A percentile compares a stretch with the other conserved stretches of the same genome.
Evolutionary conservation across 2,797 vertebrate species (phyloP).

Genomic region (Hylomyscus alleni): DNA sequence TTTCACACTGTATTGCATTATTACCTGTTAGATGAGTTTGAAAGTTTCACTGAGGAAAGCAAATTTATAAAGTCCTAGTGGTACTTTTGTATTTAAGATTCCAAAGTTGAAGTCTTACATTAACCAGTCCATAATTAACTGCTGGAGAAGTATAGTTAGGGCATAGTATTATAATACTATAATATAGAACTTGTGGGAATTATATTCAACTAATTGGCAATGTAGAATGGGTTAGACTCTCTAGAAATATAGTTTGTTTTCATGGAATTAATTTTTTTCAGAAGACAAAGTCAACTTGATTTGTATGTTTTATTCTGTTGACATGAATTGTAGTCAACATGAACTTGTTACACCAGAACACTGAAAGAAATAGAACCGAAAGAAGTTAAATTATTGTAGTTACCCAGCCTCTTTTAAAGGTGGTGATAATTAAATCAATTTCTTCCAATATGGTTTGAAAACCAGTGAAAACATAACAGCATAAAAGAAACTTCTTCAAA

Average conservation of each 20-base stretch:
- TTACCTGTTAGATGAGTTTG: background rate
- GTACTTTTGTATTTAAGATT: conserved; percentile 25
- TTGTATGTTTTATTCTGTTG: background rate
- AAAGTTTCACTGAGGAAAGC: conserved; percentile 47
- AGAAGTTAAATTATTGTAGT: conserved; percentile 53
- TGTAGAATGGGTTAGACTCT: background rate
- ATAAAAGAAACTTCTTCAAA: conserved; percentile 81
- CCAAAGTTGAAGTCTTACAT: background rate
- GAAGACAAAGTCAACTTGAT: background rate
- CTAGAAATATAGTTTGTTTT: conserved; percentile 48
- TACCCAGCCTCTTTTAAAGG: conserved; percentile 60
- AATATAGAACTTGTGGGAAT: background rate
- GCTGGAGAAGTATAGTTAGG: background rate
- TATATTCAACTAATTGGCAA: conserved; percentile 52
- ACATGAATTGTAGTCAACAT: conserved; percentile 20
- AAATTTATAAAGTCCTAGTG: background rate
- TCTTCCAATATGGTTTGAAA: conserved; percentile 77
- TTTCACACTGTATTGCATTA: background rate
- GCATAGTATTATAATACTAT: background rate
- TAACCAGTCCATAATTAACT: background rate
- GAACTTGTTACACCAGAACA: conserved; percentile 38
- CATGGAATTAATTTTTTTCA: conserved; percentile 40
- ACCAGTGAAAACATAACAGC: conserved; percentile 78
- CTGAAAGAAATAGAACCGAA: conserved; percentile 40
- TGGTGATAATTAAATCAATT: conserved; percentile 58